These are phyloP conservation scores for Pitta sordida DNA, from an alignment of 2,113 vertebrate species.

Conservation along the genomic window DNA sequence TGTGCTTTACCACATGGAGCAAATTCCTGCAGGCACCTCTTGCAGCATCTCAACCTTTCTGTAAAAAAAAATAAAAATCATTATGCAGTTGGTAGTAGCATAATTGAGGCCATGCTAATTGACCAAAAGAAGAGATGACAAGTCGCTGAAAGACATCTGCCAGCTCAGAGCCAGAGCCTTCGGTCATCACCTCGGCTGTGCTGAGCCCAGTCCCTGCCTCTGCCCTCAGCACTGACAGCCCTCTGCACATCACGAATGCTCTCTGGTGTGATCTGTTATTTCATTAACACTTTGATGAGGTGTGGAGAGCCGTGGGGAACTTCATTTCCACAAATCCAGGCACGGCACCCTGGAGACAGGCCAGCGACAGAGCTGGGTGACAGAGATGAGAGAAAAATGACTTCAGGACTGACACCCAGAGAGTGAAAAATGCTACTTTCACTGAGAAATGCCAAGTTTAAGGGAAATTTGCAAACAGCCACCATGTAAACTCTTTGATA, in stretches of 20 bases:
- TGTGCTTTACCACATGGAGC: neutral
- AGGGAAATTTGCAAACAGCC: neutral
- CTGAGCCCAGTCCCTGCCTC: neutral
- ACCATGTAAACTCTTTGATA: neutral
- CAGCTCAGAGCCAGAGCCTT: neutral
- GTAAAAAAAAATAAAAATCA: neutral
- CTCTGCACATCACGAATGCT: neutral
- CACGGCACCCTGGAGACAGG: neutral
- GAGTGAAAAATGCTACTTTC: neutral
- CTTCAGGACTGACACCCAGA: neutral
- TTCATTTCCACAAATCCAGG: neutral
- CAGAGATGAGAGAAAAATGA: neutral
- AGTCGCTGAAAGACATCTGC: neutral
- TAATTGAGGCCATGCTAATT: neutral
- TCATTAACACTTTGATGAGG: neutral
- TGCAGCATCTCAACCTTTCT: neutral
- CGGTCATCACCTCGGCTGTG: rapidly evolving
- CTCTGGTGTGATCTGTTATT: neutral
- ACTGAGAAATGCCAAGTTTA: neutral
- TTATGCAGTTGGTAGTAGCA: neutral
- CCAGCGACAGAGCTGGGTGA: neutral
- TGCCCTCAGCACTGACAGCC: neutral
- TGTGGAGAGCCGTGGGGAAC: neutral
- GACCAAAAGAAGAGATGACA: neutral
- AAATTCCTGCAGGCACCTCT: neutral